Percentiles rank a stretch among this genome's conserved stretches.
Conservation (phyloP, 2,888 invertebrate genomes). For the Chydorus sphaericus region DNA sequence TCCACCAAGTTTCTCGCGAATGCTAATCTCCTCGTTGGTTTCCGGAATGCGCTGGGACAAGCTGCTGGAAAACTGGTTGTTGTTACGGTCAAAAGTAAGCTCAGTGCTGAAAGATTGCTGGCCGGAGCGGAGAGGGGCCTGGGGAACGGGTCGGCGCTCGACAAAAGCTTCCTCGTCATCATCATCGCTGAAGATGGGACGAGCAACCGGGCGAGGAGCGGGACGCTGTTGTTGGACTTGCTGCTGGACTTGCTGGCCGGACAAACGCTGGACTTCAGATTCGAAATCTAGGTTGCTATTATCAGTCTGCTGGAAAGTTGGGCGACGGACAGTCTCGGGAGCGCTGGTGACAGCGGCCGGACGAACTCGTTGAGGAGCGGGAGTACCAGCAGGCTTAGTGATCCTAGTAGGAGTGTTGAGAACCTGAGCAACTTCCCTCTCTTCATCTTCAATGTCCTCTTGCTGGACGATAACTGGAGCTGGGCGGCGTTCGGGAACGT, state of each 20-base stretch:
- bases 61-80: slow-evolving; percentile 60
- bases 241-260: background rate
- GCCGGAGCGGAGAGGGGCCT: background rate
- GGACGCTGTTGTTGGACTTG: background rate
- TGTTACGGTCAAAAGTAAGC: slow-evolving; percentile 42
- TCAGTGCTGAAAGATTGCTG: slow-evolving; percentile 7
- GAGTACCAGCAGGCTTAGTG: background rate
- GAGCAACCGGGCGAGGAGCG: background rate
- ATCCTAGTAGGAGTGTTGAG: background rate
- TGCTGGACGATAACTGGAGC: slow-evolving; percentile 32
- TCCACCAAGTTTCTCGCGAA: slow-evolving; percentile 10
- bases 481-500: slow-evolving; percentile 25
- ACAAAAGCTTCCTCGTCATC: background rate
- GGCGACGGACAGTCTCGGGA: background rate
- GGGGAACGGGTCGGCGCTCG: background rate
- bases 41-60: slow-evolving; percentile 54
- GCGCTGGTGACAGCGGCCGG: background rate
- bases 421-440: background rate
- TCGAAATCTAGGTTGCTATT: slow-evolving; percentile 7
- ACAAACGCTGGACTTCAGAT: background rate
- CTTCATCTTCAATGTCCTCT: background rate
- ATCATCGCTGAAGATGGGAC: slow-evolving; percentile 4
- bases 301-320: background rate
- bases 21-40: slow-evolving; percentile 40
- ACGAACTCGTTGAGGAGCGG: background rate